Base-by-base conservation (phyloP, 2,113 vertebrate species). In the Leucopsar rothschildi region DNA sequence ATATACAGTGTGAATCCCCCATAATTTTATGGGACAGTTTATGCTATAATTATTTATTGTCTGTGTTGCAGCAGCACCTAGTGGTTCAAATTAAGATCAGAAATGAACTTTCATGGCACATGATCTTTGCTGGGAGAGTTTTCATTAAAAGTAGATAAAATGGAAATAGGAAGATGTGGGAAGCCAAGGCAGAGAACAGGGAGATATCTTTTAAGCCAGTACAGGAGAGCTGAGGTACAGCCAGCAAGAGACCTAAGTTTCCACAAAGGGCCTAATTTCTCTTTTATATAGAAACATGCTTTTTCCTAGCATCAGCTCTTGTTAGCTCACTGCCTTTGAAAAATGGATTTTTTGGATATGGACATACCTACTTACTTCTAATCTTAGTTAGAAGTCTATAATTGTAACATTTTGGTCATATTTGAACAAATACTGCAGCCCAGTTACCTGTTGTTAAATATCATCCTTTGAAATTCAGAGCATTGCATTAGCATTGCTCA, bases 41-140 rank as follows among this genome's bases (percentile, higher is more conserved):
- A n/a, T 72, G 39, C 39, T 88, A 53, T 83, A 66, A 42, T 73
- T 92, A 68, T 66, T 81, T 90, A 72, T 92, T 92, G 35, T 65
- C 65, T 92, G 94, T 97, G 89, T 64, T 93, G 84, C 89, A 97
- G 96, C 95, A 96, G 89, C 96, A 95, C 93, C 96, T 97, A 95
- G 94, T 97, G 95, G 95, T 89, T 94, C 89, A 91, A 87, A 75
- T 86, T 82, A 78, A 88, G 88, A 93, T 94, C 56, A 68, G 60
- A 60, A 86, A 27, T 4, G 6, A 83, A 56, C 17, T 71, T 61
- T 3, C 4, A 27, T 68, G 92, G 61, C 65, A 52, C 42, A 40
- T 45, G 56, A 68, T 91, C 27, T 77, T 56, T 87, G 39, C 81
- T 89, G 37, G 60, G 69, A 82, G 56, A 82, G 20, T 20, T 79